phyloP scores from a whole-genome alignment of 1,140 invertebrate species.

The Listronotus bonariensis region DNA sequence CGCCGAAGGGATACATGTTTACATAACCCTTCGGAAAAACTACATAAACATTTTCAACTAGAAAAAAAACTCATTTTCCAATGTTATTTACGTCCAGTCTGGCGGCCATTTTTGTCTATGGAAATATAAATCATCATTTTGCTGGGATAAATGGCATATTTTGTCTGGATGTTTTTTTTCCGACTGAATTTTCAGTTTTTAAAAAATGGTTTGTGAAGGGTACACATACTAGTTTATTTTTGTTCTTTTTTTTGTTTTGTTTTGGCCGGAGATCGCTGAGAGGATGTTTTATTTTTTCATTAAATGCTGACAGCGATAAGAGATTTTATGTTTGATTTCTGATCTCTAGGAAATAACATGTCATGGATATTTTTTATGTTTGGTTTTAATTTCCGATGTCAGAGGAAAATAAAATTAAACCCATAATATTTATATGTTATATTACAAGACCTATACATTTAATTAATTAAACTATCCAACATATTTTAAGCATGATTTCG shows the following conservation, averaged over 20 bases:
- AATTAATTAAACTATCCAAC: too few species aligned
- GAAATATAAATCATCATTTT: constrained; percentile 34
- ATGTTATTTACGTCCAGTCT: constrained; percentile 28
- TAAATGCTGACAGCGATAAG: constrained; percentile 7
- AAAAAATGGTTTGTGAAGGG: constrained; percentile 19
- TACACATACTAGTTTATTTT: constrained; percentile 4
- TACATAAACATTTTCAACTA: constrained; percentile 10
- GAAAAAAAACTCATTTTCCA: constrained; percentile 22
- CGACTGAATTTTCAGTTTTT: constrained; percentile 17
- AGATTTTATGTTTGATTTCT: too few species aligned
- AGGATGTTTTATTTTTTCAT: constrained; percentile 18
- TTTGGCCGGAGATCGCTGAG: constrained; percentile 3
- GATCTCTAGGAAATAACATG: too few species aligned
- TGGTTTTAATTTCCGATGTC: too few species aligned
- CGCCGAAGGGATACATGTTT: not conserved
- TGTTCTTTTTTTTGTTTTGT: constrained; percentile 14
- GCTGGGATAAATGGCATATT: constrained; percentile 28
- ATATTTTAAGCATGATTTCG: too few species aligned
- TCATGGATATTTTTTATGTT: too few species aligned
- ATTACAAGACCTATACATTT: too few species aligned
- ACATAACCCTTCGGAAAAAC: not conserved
- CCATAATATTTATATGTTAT: too few species aligned
- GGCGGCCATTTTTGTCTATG: constrained; percentile 25
- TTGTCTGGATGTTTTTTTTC: constrained; percentile 16
- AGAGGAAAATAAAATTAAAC: too few species aligned